Evolutionary conservation across 2,797 vertebrate species (phyloP).

Genomic region (Otolemur crassicaudatus): DNA sequence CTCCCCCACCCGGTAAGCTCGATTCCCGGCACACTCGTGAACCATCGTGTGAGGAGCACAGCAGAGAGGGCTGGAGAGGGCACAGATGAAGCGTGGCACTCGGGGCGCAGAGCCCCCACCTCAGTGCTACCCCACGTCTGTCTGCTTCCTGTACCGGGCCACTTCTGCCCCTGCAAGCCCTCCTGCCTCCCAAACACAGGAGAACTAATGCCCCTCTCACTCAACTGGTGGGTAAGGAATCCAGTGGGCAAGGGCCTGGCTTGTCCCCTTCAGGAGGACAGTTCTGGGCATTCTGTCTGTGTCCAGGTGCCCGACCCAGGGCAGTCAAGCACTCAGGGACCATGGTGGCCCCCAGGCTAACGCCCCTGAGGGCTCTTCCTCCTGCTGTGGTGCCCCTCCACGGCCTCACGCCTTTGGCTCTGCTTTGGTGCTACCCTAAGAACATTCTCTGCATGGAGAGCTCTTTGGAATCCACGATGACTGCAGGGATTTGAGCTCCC

Average conservation of each 20-base stretch:
- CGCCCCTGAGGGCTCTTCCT: neutral
- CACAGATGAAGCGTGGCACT: neutral
- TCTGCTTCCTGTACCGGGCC: neutral
- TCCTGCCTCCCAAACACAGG: neutral
- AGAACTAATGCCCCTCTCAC: fast-evolving
- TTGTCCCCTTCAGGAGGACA: neutral
- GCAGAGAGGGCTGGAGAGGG: neutral
- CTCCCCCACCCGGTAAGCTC: neutral
- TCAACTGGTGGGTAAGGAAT: no score
- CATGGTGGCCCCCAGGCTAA: no score
- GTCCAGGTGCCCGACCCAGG: neutral
- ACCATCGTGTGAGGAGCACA: neutral
- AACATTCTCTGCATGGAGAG: neutral
- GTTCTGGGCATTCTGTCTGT: neutral
- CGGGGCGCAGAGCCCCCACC: neutral
- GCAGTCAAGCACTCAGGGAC: neutral
- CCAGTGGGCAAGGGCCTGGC: neutral
- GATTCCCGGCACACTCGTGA: neutral
- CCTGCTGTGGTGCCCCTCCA: neutral
- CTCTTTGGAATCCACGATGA: neutral
- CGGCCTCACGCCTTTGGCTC: neutral
- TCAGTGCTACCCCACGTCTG: no score
- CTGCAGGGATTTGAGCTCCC: neutral
- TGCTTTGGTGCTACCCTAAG: neutral
- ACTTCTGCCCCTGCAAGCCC: neutral